Conservation (phyloP, 2,797 vertebrate species). For the Tokudaia tokunoshimensis region DNA sequence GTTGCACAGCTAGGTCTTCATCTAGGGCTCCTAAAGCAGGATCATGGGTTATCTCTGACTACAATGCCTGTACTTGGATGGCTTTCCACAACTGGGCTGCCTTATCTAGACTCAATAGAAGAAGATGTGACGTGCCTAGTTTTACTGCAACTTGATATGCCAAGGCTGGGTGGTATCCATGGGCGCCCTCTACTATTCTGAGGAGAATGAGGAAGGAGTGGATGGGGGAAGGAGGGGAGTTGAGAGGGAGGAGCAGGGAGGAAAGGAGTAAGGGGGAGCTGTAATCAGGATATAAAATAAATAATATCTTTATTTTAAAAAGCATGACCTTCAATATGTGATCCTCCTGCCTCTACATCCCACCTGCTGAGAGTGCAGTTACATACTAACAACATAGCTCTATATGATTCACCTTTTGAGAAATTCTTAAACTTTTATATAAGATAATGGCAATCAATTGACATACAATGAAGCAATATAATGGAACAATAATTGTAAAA, state of each 20-base stretch:
- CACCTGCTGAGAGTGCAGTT: too few relatives aligned
- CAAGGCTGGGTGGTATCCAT: neutral
- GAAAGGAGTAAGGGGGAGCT: neutral
- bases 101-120: neutral
- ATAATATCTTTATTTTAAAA: neutral
- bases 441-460: neutral
- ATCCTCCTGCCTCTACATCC: neutral
- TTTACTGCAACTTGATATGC: neutral
- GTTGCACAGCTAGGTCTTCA: neutral
- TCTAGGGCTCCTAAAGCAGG: neutral
- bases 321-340: neutral
- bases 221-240: too few relatives aligned
- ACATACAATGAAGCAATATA: neutral
- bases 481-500: neutral
- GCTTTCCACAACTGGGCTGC: neutral
- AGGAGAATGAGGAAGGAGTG: too few relatives aligned
- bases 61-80: neutral
- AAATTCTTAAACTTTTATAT: neutral
- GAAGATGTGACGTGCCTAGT: neutral
- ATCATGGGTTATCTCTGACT: neutral
- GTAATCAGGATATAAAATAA: neutral
- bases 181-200: too few relatives aligned
- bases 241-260: too few relatives aligned
- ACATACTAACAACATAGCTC: neutral
- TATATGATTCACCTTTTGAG: neutral